phyloP scores from a whole-genome alignment of 2,888 invertebrate genomes.

The Tetrapedia diversipes region DNA sequence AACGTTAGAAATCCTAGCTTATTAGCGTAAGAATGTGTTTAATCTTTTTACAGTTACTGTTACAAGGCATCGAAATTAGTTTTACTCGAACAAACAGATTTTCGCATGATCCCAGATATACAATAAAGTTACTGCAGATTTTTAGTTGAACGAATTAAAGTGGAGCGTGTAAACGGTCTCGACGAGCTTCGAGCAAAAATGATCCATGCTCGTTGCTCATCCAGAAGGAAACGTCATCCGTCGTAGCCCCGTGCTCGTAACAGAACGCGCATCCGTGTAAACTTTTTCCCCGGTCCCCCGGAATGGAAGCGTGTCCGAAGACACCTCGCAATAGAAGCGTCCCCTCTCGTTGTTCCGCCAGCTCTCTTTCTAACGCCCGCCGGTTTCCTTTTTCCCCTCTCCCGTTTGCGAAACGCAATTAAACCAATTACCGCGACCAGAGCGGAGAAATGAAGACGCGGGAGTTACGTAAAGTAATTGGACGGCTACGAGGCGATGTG shows the following conservation, averaged over 20 bases:
- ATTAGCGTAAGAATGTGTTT: too few relatives aligned
- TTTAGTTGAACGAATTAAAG: too few relatives aligned
- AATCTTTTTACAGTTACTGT: too few relatives aligned
- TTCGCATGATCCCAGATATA: too few relatives aligned
- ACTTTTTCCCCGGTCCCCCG: not conserved
- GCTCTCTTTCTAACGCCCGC: constrained; percentile 37
- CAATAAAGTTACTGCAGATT: too few relatives aligned
- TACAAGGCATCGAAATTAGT: too few relatives aligned
- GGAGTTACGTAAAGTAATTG: constrained; percentile 82
- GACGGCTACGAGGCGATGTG: constrained; percentile 65
- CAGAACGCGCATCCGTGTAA: not conserved
- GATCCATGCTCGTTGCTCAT: too few relatives aligned
- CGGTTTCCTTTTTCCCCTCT: constrained; percentile 50
- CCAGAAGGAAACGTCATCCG: not conserved
- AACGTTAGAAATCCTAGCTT: too few relatives aligned
- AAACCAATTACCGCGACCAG: constrained; percentile 81
- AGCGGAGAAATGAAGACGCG: constrained; percentile 73
- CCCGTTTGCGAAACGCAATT: constrained; percentile 79
- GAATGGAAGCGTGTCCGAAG: constrained; percentile 22
- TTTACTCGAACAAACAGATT: too few relatives aligned
- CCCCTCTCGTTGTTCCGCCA: constrained; percentile 46
- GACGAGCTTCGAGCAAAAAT: too few relatives aligned
- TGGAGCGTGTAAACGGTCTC: too few relatives aligned
- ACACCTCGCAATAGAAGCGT: constrained; percentile 28
- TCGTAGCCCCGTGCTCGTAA: not conserved